These are phyloP conservation scores for Leptatherina wallacei DNA, from an alignment of 2,797 vertebrate species.

Conservation along the genomic window DNA sequence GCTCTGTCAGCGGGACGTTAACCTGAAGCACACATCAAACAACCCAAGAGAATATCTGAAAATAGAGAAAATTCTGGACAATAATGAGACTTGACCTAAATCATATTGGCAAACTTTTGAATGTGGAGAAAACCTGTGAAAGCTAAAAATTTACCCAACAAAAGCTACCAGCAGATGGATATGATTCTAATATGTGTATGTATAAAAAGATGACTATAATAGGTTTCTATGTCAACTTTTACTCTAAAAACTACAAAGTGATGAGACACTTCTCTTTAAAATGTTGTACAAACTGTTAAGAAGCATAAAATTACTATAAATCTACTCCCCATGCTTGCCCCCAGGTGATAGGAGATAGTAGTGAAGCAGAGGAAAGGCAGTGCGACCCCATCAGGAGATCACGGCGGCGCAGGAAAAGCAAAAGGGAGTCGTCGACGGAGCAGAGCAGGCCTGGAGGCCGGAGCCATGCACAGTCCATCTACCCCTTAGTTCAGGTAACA, in stretches of 20 bases:
- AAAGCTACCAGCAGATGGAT: too few species aligned
- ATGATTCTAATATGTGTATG: too few species aligned
- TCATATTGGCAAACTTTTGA: not conserved
- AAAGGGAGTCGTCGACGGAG: constrained; percentile 75
- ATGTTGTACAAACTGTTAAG: not conserved
- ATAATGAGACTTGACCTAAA: not conserved
- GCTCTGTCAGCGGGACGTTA: not conserved
- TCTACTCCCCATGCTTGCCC: constrained; percentile 27
- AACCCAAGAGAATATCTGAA: not conserved
- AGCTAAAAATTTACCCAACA: too few species aligned
- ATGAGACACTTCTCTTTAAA: not conserved
- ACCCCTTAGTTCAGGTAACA: constrained; percentile 67
- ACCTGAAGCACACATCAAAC: not conserved
- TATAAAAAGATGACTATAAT: not conserved
- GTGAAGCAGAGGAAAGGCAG: constrained; percentile 87
- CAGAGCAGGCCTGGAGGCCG: constrained; percentile 68
- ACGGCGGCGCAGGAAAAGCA: constrained; percentile 87
- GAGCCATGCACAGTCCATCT: constrained; percentile 59
- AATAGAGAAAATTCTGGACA: not conserved
- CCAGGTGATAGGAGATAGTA: constrained; percentile 88
- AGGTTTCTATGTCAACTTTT: not conserved
- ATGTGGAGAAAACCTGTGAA: too few species aligned
- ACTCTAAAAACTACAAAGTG: not conserved
- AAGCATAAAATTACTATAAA: not conserved
- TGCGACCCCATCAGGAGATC: constrained; percentile 82